Percentiles rank a stretch among this genome's conserved stretches.
Evolutionary conservation across 2,113 vertebrate genomes (phyloP).

Genomic region (Odocoileus virginianus): DNA sequence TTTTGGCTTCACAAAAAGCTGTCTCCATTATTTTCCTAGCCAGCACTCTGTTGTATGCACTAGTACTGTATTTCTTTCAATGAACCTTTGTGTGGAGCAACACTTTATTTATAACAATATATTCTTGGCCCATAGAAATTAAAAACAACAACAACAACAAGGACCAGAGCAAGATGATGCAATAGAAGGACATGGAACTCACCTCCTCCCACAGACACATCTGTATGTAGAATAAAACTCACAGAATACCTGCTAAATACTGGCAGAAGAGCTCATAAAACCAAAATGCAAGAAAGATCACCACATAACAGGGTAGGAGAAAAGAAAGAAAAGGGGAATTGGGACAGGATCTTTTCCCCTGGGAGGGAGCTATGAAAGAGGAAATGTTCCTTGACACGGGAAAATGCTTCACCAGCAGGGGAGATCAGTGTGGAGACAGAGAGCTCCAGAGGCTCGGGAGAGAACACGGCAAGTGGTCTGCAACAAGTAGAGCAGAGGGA

Average conservation of each 20-base stretch:
- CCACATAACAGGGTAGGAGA: neutral
- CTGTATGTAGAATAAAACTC: neutral
- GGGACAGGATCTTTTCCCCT: neutral
- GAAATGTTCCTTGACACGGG: neutral
- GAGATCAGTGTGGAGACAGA: neutral
- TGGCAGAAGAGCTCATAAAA: neutral
- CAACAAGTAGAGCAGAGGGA: neutral
- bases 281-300: neutral
- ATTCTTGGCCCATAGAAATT: neutral
- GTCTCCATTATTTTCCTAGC: neutral
- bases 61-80: neutral
- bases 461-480: neutral
- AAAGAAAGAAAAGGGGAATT: neutral
- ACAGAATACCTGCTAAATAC: neutral
- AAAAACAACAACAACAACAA: neutral
- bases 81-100: neutral
- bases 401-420: neutral
- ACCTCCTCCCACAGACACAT: neutral
- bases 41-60: neutral
- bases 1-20: slow-evolving; percentile 3
- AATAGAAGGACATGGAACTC: neutral
- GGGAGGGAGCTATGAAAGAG: neutral
- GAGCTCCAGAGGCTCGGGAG: neutral
- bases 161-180: neutral
- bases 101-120: neutral